Evolutionary conservation across 1,140 invertebrate species (phyloP).

Genomic region (Hyphantria cunea): DNA sequence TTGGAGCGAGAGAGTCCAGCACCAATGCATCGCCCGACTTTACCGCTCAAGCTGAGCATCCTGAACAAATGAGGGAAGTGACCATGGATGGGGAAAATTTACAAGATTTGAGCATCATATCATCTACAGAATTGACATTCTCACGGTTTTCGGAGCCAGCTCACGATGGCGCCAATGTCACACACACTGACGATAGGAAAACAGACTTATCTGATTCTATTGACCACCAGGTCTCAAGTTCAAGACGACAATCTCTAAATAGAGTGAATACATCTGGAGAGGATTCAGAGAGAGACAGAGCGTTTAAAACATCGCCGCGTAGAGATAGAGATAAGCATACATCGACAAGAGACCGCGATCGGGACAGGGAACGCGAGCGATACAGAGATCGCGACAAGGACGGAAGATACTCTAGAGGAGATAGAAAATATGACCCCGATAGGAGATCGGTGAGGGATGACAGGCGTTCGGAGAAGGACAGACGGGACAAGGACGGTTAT

Average conservation of each 20-base stretch:
- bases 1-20: slow-evolving; percentile 54
- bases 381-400: slow-evolving; percentile 46
- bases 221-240: slow-evolving; percentile 52
- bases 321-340: slow-evolving; percentile 68
- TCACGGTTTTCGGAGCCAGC: slow-evolving; percentile 54
- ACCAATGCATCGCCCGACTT: slow-evolving; percentile 56
- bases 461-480: slow-evolving; percentile 56
- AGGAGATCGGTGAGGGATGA: slow-evolving; percentile 59
- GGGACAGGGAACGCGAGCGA: slow-evolving; percentile 34
- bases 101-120: slow-evolving; percentile 77
- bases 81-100: slow-evolving; percentile 83
- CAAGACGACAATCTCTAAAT: slow-evolving; percentile 61
- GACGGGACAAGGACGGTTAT: slow-evolving; percentile 49
- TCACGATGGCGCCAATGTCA: slow-evolving; percentile 58
- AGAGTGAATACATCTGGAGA: slow-evolving; percentile 68
- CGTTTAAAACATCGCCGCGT: slow-evolving; percentile 63
- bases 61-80: slow-evolving; percentile 78
- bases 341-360: slow-evolving; percentile 57
- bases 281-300: slow-evolving; percentile 72
- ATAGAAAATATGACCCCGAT: slow-evolving; percentile 66
- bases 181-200: slow-evolving; percentile 55
- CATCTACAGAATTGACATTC: slow-evolving; percentile 60
- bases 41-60: slow-evolving; percentile 42
- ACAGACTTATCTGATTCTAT: slow-evolving; percentile 50
- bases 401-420: slow-evolving; percentile 62